Evolutionary conservation across 1,140 invertebrate species (phyloP), one percentile per base, ranked within the genome.

Genomic region (Drosophila rhopaloa): DNA sequence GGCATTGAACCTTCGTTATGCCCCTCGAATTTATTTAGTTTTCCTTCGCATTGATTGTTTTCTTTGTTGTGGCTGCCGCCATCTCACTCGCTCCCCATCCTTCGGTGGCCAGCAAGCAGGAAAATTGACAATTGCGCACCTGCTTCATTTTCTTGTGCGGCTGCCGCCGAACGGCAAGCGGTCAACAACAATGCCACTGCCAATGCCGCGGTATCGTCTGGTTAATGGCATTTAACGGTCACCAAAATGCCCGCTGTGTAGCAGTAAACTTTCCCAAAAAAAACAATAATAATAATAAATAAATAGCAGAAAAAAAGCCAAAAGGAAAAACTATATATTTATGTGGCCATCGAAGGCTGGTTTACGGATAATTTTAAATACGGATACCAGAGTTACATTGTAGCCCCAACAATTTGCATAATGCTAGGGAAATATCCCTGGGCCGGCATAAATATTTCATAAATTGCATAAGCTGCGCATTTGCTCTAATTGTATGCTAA

Each of bases 141-240:
- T 86, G 83, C 83, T 89, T 86, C 83, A 86, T 86, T 86, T 86
- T 86, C 79, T 63, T 74, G 70, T 74, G 65, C 68, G 68, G 51
- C 53, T 46, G 59, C 72, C 47, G 44, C 68, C 46, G 67, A 55
- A 43, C 79, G 48, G 54, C 78, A 71, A 56, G 66, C 68, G 68
- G 66, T 71, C 81, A 78, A 54, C 65, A 75, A 71, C 83, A 89
- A 89, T 80, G 76, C 76, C 81, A 84, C 57, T 84, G 81, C 81
- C 81, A 85, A 72, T 78, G 79, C 79, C 79, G 74, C 54, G 70
- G 74, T 65, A 81, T 88, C 72, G 79, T 81, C 83, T 86, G 83
- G 85, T 88, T 86, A 86, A 86, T 86, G 83, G 84, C 83, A 86
- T 86, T 86, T 86, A 86, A 86, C 83, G 83, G 82, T 88, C 82